Base-by-base conservation (phyloP, 1,140 invertebrate species). In the Globodera ellingtonae region DNA sequence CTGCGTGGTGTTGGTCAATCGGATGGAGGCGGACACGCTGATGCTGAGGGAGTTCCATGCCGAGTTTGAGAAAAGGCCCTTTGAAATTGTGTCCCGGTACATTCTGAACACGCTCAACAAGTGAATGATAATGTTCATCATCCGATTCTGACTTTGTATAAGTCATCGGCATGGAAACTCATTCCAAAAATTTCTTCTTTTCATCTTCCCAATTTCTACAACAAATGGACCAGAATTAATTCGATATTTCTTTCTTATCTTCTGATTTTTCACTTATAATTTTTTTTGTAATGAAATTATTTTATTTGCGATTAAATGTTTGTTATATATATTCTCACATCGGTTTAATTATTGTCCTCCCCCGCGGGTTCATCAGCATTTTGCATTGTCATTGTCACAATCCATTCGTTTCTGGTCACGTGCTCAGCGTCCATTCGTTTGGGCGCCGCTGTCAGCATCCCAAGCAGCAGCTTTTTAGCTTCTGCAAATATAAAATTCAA, bases 11-110 rank as follows among this genome's bases (percentile, higher is more conserved):
- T 89, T 98, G 1, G 89, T 99, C n/a, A 95, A 98, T 90, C 92
- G 97, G 80, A 92, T 98, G 2, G 93, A 96, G 86, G 95, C 95
- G 8, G 97, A 98, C 91, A 96, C 98, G 92, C 94, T 97, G 88
- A 89, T 83, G 44, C 50, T 85, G 46, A 87, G 94, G 1, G 95
- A 98, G 88, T 93, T 94, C 0, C 89, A 98, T 85, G 93, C 96
- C 81, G 94, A 97, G 87, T 98, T 94, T 94, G 95, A 98, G 89
- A 91, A 93, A 76, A 92, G 96, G 84, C 96, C 97, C 0, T 95
- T 96, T 87, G 92, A 93, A 84, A 91, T 98, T 35, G 93, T 97
- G 0, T 92, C 93, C 4, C 92, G 94, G 59, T 97, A 95, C 88
- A 98, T 98, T 69, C 93, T 94, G 89, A 24, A 46, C 35, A 47